Base-by-base conservation (phyloP, 2,888 invertebrate genomes). In the Anarsia innoxiella region DNA sequence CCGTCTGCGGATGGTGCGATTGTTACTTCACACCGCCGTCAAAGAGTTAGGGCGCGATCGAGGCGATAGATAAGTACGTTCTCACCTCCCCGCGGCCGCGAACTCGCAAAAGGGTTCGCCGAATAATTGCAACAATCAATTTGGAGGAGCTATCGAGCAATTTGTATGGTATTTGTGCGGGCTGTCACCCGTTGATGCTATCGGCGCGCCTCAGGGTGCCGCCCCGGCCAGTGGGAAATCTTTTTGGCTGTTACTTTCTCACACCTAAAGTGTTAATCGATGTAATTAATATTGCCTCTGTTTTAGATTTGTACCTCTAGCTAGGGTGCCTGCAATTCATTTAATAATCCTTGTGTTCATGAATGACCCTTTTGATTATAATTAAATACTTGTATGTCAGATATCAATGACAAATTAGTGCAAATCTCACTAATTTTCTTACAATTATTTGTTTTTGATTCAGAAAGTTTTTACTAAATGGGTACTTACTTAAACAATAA, bases 51-150 rank as follows among this genome's bases (percentile, higher is more conserved):
- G 65, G 63, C 59, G 67, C 60, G 82, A 82, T 80, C 59, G 61
- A 64, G 56, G 50, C 51, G 59, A 64, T 54, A 80, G 83, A 84
- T 84, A 84, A 80, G 76, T 71, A 59, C 58, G 67, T 82, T 84
- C 83, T 79, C 82, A 83, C 82, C 78, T 82, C 77, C 75, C 78
- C 75, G 77, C 62, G 74, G 75, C 61, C 71, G 71, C 66, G 53
- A 49, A 53, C 51, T 70, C 62, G 74, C 73, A 71, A 78, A 83
- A 82, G 82, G 83, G 80, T 79, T 80, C 72, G 69, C 67, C 66
- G 72, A 82, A 82, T 80, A 82, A 84, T 83, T 82, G 83, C 83
- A 78, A 84, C 83, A 84, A 83, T 84, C 79, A 79, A 78, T 80
- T 68, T 75, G 64, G 65, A 82, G 78, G 74, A 82, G 78, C 72